phyloP scores from a whole-genome alignment of 92 coral and sea anemone genomes.

The Chrysogorgia sp. region DNA sequence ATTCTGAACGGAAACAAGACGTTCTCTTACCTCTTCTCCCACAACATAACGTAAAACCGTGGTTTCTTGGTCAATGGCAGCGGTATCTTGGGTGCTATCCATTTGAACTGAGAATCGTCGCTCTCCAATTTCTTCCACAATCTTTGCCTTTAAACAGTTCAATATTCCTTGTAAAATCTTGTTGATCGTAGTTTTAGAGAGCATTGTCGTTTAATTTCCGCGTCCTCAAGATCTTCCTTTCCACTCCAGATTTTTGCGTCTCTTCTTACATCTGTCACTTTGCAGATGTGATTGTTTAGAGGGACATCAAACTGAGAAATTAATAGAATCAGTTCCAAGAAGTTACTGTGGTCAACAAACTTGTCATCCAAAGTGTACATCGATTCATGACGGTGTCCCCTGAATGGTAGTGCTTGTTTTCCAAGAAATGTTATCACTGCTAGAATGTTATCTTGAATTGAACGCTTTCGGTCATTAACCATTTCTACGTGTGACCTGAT shows the following conservation, averaged over 20 bases:
- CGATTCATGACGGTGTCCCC: conserved; percentile 34
- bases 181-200: conserved; percentile 18
- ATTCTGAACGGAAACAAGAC: conserved; percentile 22
- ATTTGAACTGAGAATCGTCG: conserved; percentile 14
- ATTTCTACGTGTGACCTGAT: conserved; percentile 31
- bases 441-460: conserved; percentile 23
- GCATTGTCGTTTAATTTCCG: conserved; percentile 24
- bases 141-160: neutral
- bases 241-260: conserved; percentile 10
- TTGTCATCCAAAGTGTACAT: conserved; percentile 34
- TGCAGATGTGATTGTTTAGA: conserved; percentile 5
- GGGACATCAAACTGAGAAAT: conserved; percentile 22
- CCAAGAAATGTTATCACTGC: conserved; percentile 25
- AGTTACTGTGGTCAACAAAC: conserved; percentile 30
- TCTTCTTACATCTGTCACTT: conserved; percentile 12
- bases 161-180: conserved; percentile 16
- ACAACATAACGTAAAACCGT: conserved; percentile 34
- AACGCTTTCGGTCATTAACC: conserved; percentile 27
- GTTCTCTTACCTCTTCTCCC: conserved; percentile 16
- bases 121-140: conserved; percentile 23
- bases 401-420: conserved; percentile 16
- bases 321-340: conserved; percentile 24
- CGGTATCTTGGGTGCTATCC: conserved; percentile 36
- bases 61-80: conserved; percentile 29
- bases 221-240: conserved; percentile 9